Conservation (phyloP, 1,140 invertebrate species). For the Scaptodrosophila lebanonensis region DNA sequence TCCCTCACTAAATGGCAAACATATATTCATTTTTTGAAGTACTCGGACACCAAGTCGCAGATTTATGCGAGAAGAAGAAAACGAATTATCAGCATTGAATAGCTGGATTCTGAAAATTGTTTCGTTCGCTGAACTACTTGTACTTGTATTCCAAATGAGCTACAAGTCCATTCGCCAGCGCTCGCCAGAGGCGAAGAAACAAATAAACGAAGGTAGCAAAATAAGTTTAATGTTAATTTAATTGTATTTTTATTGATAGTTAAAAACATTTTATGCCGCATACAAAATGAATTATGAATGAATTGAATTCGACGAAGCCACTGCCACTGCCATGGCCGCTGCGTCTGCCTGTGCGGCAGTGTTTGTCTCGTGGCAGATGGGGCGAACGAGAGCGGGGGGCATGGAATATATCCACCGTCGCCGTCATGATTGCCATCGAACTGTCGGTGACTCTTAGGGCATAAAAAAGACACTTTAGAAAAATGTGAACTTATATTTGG, state of each 20-base stretch:
- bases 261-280: conserved; percentile 63
- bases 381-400: background rate
- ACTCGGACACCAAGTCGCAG: no score
- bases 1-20: no score
- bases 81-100: no score
- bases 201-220: conserved; percentile 23
- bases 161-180: no score
- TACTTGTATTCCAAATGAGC: no score
- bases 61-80: no score
- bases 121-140: no score
- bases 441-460: background rate
- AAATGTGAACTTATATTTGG: no score
- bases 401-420: conserved; percentile 12
- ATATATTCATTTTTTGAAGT: no score
- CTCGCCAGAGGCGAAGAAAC: background rate
- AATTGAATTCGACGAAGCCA: conserved; percentile 37
- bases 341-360: no score
- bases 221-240: conserved; percentile 74
- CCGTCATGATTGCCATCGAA: conserved; percentile 1
- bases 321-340: conserved; percentile 6
- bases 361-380: background rate
- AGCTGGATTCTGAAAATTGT: no score
- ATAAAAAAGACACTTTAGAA: conserved; percentile 11
- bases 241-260: conserved; percentile 76
- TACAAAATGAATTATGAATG: conserved; percentile 75